phyloP scores from a whole-genome alignment of 2,888 invertebrate species.

The Alentia gelatinosa region DNA sequence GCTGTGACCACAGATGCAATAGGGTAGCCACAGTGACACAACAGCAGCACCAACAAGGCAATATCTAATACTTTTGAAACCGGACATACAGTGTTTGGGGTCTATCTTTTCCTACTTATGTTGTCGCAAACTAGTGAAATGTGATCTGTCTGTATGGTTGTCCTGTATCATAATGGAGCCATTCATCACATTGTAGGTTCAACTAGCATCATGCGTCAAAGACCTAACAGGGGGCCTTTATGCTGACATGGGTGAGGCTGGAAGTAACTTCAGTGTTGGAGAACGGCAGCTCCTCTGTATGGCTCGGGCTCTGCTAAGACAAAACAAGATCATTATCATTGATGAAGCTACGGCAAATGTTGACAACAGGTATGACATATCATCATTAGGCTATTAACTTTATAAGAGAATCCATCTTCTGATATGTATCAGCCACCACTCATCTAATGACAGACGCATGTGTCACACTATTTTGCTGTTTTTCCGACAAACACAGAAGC shows the following conservation, averaged over 20 bases:
- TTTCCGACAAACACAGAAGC: not conserved
- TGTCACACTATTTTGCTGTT: not conserved
- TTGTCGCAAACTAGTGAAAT: too few species aligned
- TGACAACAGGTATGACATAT: not conserved
- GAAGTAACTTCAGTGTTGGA: slow-evolving; percentile 90
- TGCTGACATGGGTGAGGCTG: slow-evolving; percentile 85
- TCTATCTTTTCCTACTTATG: too few species aligned
- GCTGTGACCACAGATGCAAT: too few species aligned
- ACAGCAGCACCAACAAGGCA: too few species aligned
- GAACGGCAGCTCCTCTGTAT: slow-evolving; percentile 94
- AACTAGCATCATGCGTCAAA: slow-evolving; percentile 81
- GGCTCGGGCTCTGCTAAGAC: slow-evolving; percentile 91
- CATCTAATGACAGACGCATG: too few species aligned
- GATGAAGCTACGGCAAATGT: not conserved
- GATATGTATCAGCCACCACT: too few species aligned
- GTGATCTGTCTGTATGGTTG: too few species aligned
- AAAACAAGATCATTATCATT: slow-evolving; percentile 87
- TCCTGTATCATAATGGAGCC: too few species aligned
- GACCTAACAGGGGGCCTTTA: slow-evolving; percentile 88
- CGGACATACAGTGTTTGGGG: too few species aligned
- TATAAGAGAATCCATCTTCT: not conserved
- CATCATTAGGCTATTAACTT: not conserved
- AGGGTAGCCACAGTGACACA: too few species aligned
- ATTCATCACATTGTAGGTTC: too few species aligned
- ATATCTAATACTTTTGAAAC: too few species aligned